A percentile compares a stretch with the other conserved stretches of the same genome.
Conservation (phyloP, 2,797 vertebrate species). For the Sebastes vulpes region DNA sequence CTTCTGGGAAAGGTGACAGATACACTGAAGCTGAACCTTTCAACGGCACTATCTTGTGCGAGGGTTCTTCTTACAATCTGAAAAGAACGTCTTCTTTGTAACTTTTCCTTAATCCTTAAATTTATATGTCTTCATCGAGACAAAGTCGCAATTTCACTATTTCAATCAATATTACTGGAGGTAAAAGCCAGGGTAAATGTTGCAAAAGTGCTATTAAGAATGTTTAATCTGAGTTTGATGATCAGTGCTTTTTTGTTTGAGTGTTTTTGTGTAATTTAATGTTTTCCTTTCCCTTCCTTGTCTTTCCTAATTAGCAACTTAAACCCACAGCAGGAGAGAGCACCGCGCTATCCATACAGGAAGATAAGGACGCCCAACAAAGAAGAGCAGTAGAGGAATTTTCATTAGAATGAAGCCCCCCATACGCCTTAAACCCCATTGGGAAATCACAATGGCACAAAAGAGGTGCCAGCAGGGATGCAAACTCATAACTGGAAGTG, state of each 20-base stretch:
- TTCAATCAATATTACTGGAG: slow-evolving; percentile 32
- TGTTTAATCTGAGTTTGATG: slow-evolving; percentile 20
- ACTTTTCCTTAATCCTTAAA: slow-evolving; percentile 38
- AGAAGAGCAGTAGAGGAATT: slow-evolving; percentile 87
- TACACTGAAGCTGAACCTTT: slow-evolving; percentile 76
- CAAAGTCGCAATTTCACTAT: slow-evolving; percentile 42
- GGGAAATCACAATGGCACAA: slow-evolving; percentile 85
- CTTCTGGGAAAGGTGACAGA: slow-evolving; percentile 83
- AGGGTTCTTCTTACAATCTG: slow-evolving; percentile 64
- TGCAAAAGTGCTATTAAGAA: slow-evolving; percentile 48
- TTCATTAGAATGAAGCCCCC: slow-evolving; percentile 89
- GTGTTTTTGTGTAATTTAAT: slow-evolving; percentile 70
- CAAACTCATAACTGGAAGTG: slow-evolving; percentile 82
- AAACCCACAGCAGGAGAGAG: slow-evolving; percentile 87
- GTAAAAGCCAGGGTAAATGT: slow-evolving; percentile 18
- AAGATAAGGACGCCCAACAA: slow-evolving; percentile 86
- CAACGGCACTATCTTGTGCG: slow-evolving; percentile 65
- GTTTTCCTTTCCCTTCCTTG: slow-evolving; percentile 74
- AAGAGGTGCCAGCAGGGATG: slow-evolving; percentile 75
- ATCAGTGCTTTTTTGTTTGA: slow-evolving; percentile 38
- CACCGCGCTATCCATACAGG: slow-evolving; percentile 76
- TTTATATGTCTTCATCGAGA: slow-evolving; percentile 22
- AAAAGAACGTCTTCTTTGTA: slow-evolving; percentile 62
- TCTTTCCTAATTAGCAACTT: slow-evolving; percentile 88
- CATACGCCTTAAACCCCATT: slow-evolving; percentile 81